phyloP scores from a whole-genome alignment of 2,113 vertebrate genomes.

The Anas platyrhynchos region DNA sequence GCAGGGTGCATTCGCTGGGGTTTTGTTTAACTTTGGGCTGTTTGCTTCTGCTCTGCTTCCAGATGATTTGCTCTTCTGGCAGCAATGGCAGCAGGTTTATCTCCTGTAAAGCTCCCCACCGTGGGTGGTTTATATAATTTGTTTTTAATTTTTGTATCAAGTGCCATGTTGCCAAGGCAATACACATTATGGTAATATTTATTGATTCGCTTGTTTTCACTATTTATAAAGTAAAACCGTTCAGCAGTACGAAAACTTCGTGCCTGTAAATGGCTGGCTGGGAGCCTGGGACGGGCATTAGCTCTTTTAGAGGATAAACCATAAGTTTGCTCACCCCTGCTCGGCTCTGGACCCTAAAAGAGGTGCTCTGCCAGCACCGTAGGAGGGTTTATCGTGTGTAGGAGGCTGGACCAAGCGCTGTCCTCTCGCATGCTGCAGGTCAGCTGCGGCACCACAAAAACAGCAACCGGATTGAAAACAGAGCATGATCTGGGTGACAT shows the following conservation, averaged over 20 bases:
- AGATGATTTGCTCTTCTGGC: slow-evolving; percentile 45
- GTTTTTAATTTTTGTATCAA: slow-evolving; percentile 66
- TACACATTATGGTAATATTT: slow-evolving; percentile 70
- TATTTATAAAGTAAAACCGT: slow-evolving; percentile 41
- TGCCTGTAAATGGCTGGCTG: neutral
- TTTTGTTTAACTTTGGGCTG: neutral
- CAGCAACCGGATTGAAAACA: slow-evolving; percentile 22
- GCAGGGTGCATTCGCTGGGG: slow-evolving; percentile 10
- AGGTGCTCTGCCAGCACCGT: neutral
- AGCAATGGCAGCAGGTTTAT: neutral
- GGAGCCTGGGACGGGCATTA: neutral
- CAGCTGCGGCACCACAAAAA: neutral
- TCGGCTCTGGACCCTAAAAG: neutral
- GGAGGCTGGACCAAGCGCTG: neutral
- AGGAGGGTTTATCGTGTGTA: neutral
- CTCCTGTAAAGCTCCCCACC: slow-evolving; percentile 5
- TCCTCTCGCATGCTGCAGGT: neutral
- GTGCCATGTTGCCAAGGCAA: slow-evolving; percentile 61
- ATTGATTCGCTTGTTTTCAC: slow-evolving; percentile 47
- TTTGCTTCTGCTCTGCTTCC: slow-evolving; percentile 49
- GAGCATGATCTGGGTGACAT: slow-evolving; percentile 19
- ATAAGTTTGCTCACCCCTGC: neutral
- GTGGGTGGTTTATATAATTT: slow-evolving; percentile 67
- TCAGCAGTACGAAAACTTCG: neutral
- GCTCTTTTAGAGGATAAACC: neutral